A percentile compares a stretch with the other conserved stretches of the same genome.
phyloP scores from a whole-genome alignment of 1,140 invertebrate species.

The Neuroterus valhalla region DNA sequence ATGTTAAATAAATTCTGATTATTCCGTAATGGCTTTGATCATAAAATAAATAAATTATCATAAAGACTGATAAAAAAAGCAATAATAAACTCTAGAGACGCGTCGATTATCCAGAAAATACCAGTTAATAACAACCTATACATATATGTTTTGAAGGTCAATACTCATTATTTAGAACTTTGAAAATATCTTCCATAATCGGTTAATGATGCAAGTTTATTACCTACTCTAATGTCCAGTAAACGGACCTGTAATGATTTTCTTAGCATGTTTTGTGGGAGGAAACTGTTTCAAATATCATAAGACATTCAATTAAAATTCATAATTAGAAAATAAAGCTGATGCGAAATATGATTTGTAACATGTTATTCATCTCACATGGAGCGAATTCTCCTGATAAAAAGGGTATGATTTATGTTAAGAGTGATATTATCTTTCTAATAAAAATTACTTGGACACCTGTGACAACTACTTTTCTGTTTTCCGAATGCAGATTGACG shows the following conservation, averaged over 20 bases:
- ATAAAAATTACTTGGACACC: too few species aligned
- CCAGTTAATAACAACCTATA: constrained; percentile 14
- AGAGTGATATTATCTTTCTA: too few species aligned
- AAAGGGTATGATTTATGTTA: too few species aligned
- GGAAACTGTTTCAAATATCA: not conserved
- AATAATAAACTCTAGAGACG: constrained; percentile 15
- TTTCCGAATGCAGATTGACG: too few species aligned
- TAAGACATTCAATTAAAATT: constrained; percentile 15
- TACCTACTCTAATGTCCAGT: constrained; percentile 14
- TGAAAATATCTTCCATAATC: constrained; percentile 23
- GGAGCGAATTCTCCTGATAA: too few species aligned
- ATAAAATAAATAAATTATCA: constrained; percentile 18
- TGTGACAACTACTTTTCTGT: too few species aligned
- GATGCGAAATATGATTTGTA: too few species aligned
- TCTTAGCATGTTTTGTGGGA: not conserved
- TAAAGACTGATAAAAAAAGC: not conserved
- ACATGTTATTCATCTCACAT: too few species aligned
- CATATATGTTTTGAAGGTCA: not conserved
- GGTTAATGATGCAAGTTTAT: constrained; percentile 17
- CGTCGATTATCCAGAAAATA: constrained; percentile 23
- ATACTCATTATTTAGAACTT: not conserved
- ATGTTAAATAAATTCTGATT: too few species aligned
- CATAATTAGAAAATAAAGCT: too few species aligned
- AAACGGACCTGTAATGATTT: not conserved
- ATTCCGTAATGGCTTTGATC: too few species aligned